Evolutionary conservation across 2,113 vertebrate genomes (phyloP).

Genomic region (Isichthys henryi): DNA sequence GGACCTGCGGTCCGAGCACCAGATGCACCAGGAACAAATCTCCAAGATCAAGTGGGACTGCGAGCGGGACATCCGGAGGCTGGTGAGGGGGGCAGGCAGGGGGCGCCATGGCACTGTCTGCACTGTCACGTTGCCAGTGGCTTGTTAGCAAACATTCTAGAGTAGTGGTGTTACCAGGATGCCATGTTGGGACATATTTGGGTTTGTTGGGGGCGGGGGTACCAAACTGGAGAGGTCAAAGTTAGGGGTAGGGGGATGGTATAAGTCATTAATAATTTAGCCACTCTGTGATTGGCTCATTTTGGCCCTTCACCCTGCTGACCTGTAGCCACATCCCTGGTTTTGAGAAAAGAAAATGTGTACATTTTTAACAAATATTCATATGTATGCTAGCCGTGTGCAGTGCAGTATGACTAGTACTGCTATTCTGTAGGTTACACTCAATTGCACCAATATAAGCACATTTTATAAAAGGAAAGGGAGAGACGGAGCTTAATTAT

Average conservation of each 20-base stretch:
- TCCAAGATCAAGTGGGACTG: slow-evolving; percentile 98
- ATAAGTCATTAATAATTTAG: not conserved
- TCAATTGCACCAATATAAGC: not conserved
- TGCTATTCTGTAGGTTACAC: not conserved
- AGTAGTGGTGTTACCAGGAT: not conserved
- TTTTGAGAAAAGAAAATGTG: not conserved
- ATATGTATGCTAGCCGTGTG: not conserved
- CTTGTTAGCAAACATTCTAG: not conserved
- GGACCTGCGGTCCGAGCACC: slow-evolving; percentile 88
- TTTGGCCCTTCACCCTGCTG: not conserved
- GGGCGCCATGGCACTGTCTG: not conserved
- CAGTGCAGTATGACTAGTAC: not conserved
- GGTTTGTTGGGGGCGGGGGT: too few species aligned
- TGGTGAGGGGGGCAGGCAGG: slow-evolving; percentile 66
- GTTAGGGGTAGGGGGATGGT: not conserved
- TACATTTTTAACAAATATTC: not conserved
- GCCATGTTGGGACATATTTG: not conserved
- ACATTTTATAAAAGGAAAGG: not conserved
- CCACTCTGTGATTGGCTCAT: not conserved
- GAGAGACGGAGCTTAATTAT: not conserved
- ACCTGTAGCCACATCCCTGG: not conserved
- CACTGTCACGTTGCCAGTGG: not conserved
- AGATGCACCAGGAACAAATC: slow-evolving; percentile 94
- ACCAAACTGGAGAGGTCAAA: too few species aligned
- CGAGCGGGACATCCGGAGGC: slow-evolving; percentile 86